phyloP scores from a whole-genome alignment of 2,888 invertebrate species.

The Griposia aprilina region DNA sequence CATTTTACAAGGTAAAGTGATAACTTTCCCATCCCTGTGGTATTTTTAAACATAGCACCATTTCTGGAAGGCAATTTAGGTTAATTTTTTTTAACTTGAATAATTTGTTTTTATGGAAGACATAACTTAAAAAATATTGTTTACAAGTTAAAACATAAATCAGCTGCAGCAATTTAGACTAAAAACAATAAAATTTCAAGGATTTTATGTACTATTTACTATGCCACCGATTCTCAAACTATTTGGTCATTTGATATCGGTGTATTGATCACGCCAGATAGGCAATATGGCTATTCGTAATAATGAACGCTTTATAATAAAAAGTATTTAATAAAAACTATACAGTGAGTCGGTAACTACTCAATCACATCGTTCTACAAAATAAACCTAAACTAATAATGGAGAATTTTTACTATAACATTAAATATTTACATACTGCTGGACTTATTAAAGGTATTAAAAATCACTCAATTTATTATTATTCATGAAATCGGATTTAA shows the following conservation, averaged over 20 bases:
- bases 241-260: neutral
- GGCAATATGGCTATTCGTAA: conserved; percentile 26
- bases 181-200: neutral
- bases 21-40: neutral
- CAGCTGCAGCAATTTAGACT: conserved; percentile 57
- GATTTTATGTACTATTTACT: conserved; percentile 38
- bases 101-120: conserved; percentile 17
- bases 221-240: conserved; percentile 37
- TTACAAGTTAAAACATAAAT: conserved; percentile 16
- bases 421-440: conserved; percentile 38
- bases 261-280: neutral
- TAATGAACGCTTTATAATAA: conserved; percentile 11
- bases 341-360: conserved; percentile 74
- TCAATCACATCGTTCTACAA: conserved; percentile 70
- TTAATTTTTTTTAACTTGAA: neutral
- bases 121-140: conserved; percentile 5
- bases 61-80: neutral
- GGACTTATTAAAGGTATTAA: conserved; percentile 16
- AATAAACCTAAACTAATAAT: conserved; percentile 52
- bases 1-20: conserved; percentile 17
- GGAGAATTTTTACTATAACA: conserved; percentile 47
- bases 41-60: neutral
- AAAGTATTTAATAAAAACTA: conserved; percentile 46
- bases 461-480: neutral
- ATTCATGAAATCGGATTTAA: neutral